Evolutionary conservation across 2,797 vertebrate genomes (phyloP).

Genomic region (Lutra lutra): DNA sequence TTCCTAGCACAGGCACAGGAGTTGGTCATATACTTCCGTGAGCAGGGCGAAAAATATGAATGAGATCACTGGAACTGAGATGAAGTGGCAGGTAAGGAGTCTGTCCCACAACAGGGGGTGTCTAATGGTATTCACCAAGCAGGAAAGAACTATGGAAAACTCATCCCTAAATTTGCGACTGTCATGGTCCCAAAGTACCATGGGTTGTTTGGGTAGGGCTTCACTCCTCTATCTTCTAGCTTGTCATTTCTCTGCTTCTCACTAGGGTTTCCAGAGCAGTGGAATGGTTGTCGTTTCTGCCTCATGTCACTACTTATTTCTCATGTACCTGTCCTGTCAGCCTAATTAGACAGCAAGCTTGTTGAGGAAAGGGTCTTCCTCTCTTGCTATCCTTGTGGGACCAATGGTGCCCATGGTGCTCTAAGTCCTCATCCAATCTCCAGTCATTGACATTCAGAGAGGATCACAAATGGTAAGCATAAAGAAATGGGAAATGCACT

Average conservation of each 20-base stretch:
- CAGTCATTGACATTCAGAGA: background rate
- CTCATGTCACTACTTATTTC: background rate
- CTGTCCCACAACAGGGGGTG: background rate
- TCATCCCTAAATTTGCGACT: background rate
- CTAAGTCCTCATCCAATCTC: background rate
- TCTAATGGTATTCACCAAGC: background rate
- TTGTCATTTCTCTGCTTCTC: background rate
- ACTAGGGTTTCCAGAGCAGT: background rate
- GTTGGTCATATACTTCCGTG: background rate
- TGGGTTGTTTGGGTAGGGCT: background rate
- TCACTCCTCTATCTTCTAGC: background rate
- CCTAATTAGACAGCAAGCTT: background rate
- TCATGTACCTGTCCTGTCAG: background rate
- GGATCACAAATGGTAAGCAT: background rate
- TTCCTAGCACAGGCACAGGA: background rate
- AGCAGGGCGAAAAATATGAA: background rate
- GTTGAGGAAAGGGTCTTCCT: background rate
- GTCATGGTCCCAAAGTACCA: background rate
- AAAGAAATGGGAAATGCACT: slow-evolving; percentile 14
- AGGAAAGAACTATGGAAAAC: background rate
- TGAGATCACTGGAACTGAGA: background rate
- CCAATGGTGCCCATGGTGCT: background rate
- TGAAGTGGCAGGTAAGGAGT: background rate
- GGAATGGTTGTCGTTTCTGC: background rate
- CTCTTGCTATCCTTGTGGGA: background rate